These are phyloP conservation scores for Trematomus bernacchii DNA, from an alignment of 2,797 vertebrate species.

Conservation along the genomic window DNA sequence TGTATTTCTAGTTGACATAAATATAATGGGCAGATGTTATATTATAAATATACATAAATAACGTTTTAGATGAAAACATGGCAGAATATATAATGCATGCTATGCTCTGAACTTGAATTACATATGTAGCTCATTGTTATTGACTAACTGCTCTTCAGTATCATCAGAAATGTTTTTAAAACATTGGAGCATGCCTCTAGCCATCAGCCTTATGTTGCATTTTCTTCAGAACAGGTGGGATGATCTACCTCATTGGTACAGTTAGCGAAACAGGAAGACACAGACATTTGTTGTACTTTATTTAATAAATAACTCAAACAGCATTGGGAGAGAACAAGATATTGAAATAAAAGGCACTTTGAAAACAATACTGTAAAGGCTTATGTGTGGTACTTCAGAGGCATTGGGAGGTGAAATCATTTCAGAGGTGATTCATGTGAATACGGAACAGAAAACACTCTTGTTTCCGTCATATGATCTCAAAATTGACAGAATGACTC, in stretches of 20 bases:
- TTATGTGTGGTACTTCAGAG: constrained; percentile 53
- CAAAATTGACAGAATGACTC: constrained; percentile 28
- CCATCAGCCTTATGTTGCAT: not conserved
- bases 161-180: constrained; percentile 2
- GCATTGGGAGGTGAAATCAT: constrained; percentile 53
- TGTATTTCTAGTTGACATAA: not conserved
- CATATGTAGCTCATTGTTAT: not conserved
- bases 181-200: not conserved
- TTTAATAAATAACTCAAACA: constrained; percentile 87
- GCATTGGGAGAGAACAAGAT: constrained; percentile 69
- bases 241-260: not conserved
- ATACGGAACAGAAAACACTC: constrained; percentile 31
- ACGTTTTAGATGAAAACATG: not conserved
- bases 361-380: constrained; percentile 73
- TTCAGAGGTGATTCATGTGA: constrained; percentile 52
- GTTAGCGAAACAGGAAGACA: constrained; percentile 12
- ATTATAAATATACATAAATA: not conserved
- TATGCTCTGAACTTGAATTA: not conserved
- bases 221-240: not conserved
- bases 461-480: constrained; percentile 23
- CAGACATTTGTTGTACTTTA: constrained; percentile 66
- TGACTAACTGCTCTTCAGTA: not conserved
- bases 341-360: constrained; percentile 82
- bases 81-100: not conserved
- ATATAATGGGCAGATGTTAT: not conserved